Conservation (phyloP, 2,888 invertebrate species). For the Exocentrus adspersus region DNA sequence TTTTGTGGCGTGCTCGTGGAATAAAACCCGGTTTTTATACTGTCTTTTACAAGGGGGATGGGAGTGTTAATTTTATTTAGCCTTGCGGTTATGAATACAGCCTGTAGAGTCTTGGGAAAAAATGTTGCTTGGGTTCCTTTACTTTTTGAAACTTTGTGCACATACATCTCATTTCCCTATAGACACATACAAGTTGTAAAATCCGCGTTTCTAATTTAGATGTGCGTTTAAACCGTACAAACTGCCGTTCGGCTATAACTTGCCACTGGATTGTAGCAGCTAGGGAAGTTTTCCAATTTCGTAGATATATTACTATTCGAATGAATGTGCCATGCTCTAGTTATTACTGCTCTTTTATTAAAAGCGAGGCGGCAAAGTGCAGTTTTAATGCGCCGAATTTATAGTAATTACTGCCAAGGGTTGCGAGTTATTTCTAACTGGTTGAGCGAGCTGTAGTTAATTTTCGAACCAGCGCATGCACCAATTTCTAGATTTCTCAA, state of each 20-base stretch:
- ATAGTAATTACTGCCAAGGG: neutral
- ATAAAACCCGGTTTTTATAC: neutral
- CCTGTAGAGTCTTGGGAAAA: no score
- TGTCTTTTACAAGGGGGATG: neutral
- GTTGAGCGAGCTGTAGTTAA: no score
- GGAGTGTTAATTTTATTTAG: no score
- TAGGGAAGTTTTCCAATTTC: slow-evolving; percentile 2
- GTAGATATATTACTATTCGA: neutral
- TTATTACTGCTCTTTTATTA: neutral
- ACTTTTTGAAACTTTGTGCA: no score
- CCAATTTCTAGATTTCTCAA: no score
- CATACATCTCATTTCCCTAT: neutral
- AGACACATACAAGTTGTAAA: neutral
- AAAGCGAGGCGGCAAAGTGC: neutral
- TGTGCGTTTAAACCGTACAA: neutral
- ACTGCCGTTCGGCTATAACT: neutral
- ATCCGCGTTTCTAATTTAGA: neutral
- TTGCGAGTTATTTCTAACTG: no score
- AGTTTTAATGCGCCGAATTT: neutral
- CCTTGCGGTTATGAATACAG: no score
- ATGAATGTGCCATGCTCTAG: neutral
- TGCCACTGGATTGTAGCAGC: neutral
- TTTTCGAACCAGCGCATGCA: no score
- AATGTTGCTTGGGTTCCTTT: no score
- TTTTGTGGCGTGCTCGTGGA: neutral